Conservation (phyloP, 2,888 invertebrate genomes). For the Chymomyza amoena region DNA sequence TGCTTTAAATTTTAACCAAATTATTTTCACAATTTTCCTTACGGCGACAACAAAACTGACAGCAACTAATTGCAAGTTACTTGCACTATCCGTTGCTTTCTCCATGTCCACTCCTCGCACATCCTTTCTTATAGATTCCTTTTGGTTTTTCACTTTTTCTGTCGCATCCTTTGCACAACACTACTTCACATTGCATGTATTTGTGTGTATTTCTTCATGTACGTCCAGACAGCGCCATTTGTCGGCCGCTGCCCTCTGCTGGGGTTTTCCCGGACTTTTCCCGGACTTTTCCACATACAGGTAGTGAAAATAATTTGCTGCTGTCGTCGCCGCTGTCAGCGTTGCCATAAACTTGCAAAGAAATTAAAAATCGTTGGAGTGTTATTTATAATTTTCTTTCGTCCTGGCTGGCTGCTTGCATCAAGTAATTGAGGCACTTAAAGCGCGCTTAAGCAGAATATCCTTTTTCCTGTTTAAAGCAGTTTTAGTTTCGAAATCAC, state of each 20-base stretch:
- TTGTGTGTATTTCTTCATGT: background rate
- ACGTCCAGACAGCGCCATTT: background rate
- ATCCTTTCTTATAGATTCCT: background rate
- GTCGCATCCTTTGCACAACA: background rate
- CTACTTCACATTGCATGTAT: background rate
- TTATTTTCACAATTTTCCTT: slow-evolving; percentile 39
- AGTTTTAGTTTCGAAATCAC: background rate
- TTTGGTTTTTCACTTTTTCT: background rate
- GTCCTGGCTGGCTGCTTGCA: background rate
- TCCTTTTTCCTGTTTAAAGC: background rate
- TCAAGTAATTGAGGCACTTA: slow-evolving; percentile 23
- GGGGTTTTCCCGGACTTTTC: background rate
- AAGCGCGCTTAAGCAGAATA: slow-evolving; percentile 2
- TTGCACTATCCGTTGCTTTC: slow-evolving; percentile 17
- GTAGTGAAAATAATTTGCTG: slow-evolving; percentile 46
- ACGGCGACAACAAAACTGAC: slow-evolving; percentile 39
- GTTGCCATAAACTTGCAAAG: slow-evolving; percentile 9
- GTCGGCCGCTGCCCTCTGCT: background rate
- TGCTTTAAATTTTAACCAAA: slow-evolving; percentile 39
- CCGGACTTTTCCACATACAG: slow-evolving; percentile 2
- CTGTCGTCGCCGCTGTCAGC: slow-evolving; percentile 52
- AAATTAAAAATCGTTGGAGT: slow-evolving; percentile 47
- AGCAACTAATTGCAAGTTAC: slow-evolving; percentile 65
- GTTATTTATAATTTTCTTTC: slow-evolving; percentile 36
- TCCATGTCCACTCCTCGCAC: background rate